Percentiles rank a stretch among this genome's conserved stretches.
Evolutionary conservation across 2,888 invertebrate species (phyloP).

Genomic region (Pterostichus madidus): DNA sequence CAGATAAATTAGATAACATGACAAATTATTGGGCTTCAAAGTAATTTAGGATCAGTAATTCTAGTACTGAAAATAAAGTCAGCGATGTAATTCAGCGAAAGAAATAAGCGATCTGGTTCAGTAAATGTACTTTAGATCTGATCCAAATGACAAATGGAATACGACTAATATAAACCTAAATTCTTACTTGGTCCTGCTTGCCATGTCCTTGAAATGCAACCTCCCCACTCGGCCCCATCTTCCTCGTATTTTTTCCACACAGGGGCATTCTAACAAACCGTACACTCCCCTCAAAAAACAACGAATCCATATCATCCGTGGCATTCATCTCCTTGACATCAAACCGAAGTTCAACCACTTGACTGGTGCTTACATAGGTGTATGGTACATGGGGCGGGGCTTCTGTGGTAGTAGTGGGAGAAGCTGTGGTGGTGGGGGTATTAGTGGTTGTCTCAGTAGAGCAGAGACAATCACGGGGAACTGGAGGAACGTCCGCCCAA

Average conservation of each 20-base stretch:
- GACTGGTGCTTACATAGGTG: slow-evolving; percentile 87
- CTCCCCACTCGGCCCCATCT: slow-evolving; percentile 88
- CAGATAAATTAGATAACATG: no score
- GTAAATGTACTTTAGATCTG: no score
- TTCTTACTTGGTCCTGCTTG: slow-evolving; percentile 62
- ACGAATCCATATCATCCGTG: slow-evolving; percentile 90
- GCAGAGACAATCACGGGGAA: slow-evolving; percentile 90
- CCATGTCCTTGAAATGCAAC: slow-evolving; percentile 80
- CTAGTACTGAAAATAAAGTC: no score
- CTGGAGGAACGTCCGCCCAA: slow-evolving; percentile 84
- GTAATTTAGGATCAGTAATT: no score
- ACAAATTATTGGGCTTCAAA: no score
- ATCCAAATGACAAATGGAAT: no score
- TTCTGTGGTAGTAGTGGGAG: slow-evolving; percentile 76
- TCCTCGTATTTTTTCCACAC: slow-evolving; percentile 85
- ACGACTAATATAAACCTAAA: neutral
- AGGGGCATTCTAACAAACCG: slow-evolving; percentile 87
- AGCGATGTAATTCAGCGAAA: no score
- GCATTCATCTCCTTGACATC: slow-evolving; percentile 91
- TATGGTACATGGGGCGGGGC: slow-evolving; percentile 80
- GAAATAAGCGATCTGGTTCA: no score
- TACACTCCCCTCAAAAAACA: slow-evolving; percentile 91
- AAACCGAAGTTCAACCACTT: slow-evolving; percentile 89
- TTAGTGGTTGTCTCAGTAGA: slow-evolving; percentile 78
- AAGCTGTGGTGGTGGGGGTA: slow-evolving; percentile 74